phyloP scores from a whole-genome alignment of 2,888 invertebrate genomes.

The Volucella inanis region DNA sequence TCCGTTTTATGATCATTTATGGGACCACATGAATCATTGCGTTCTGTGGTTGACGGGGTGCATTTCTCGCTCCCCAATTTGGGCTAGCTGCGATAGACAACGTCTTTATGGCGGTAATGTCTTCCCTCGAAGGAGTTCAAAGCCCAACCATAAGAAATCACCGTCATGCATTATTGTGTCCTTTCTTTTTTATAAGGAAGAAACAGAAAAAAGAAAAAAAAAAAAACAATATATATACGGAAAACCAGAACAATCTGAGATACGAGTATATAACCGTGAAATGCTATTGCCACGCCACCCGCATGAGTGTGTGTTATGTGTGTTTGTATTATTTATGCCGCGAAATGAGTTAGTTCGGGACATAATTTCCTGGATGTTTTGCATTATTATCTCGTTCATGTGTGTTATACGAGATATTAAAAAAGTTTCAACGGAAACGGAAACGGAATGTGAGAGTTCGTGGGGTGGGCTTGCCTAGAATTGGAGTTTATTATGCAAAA shows the following conservation, averaged over 20 bases:
- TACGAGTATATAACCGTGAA: conserved; percentile 27
- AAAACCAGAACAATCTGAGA: neutral
- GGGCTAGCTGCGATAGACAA: conserved; percentile 35
- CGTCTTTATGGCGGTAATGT: conserved; percentile 28
- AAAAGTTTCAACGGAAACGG: conserved; percentile 58
- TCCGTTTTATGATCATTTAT: conserved; percentile 74
- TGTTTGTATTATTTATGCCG: conserved; percentile 44
- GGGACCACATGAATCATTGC: conserved; percentile 68
- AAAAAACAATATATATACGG: neutral
- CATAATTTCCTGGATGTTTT: conserved; percentile 72
- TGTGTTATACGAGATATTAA: conserved; percentile 57
- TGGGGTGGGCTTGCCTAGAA: neutral
- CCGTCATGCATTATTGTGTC: conserved; percentile 73
- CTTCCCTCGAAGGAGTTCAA: conserved; percentile 68
- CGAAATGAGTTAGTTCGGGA: conserved; percentile 70
- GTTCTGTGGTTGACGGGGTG: conserved; percentile 1
- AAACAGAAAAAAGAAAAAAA: neutral
- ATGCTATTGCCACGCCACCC: conserved; percentile 45
- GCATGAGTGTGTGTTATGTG: conserved; percentile 57
- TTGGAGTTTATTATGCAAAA: neutral
- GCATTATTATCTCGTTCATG: conserved; percentile 68
- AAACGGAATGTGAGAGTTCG: conserved; percentile 34
- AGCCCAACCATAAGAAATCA: conserved; percentile 71
- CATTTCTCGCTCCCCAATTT: conserved; percentile 40
- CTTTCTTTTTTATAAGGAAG: conserved; percentile 37